Percentiles rank a stretch among this genome's conserved stretches.
phyloP scores from a whole-genome alignment of 2,888 invertebrate species.

The Fissipunctia ypsillon region DNA sequence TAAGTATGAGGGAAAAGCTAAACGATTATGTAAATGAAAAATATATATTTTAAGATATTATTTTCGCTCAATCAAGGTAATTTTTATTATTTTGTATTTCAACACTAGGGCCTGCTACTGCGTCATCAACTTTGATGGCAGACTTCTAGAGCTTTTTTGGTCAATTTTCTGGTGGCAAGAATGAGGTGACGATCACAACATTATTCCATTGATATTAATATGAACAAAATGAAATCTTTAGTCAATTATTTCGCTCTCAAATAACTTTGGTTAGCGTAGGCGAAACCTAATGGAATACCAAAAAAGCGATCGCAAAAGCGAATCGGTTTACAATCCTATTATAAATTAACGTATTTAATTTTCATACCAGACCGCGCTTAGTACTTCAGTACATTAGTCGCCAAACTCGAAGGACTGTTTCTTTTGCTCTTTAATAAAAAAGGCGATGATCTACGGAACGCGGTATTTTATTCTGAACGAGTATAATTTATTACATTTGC shows the following conservation, averaged over 20 bases:
- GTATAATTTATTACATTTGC: constrained; percentile 80
- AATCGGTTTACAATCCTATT: constrained; percentile 41
- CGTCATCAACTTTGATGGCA: neutral
- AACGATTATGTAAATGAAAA: constrained; percentile 25
- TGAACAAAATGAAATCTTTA: neutral
- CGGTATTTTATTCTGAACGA: constrained; percentile 75
- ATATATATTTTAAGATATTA: neutral
- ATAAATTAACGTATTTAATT: constrained; percentile 41
- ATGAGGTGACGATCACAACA: neutral
- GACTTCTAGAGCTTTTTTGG: neutral
- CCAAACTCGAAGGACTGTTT: constrained; percentile 66
- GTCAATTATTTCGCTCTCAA: neutral
- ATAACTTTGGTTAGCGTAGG: neutral
- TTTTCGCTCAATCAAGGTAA: too few species aligned
- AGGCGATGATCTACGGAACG: constrained; percentile 69
- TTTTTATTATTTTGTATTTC: neutral
- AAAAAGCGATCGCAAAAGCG: constrained; percentile 14
- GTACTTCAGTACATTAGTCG: constrained; percentile 76
- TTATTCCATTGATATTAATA: too few species aligned
- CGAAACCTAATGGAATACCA: neutral
- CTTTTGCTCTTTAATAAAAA: constrained; percentile 73
- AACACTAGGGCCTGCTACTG: too few species aligned
- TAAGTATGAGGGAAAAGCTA: neutral
- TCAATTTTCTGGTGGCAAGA: neutral
- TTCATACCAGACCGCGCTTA: constrained; percentile 60